phyloP scores from a whole-genome alignment of 2,888 invertebrate genomes.

The Scelioninae gen. 1 region DNA sequence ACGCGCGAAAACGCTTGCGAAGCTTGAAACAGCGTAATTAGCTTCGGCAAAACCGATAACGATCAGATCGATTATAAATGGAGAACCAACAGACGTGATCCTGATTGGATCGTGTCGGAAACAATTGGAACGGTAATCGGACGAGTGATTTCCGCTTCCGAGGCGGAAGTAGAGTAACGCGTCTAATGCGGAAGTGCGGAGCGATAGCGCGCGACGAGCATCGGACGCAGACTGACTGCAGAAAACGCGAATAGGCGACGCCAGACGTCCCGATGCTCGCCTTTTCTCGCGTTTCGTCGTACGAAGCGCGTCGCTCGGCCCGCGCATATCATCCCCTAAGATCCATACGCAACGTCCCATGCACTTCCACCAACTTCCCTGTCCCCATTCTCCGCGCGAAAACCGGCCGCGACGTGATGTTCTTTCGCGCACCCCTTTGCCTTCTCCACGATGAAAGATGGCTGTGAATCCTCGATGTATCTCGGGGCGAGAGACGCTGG shows the following conservation, averaged over 20 bases:
- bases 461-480: too few relatives aligned
- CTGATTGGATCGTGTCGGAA: background rate
- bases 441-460: slow-evolving; percentile 70
- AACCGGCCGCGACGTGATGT: slow-evolving; percentile 51
- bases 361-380: slow-evolving; percentile 19
- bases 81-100: background rate
- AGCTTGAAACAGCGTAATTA: background rate
- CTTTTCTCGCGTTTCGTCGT: slow-evolving; percentile 75
- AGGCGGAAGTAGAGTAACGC: slow-evolving; percentile 47
- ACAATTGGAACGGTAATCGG: background rate
- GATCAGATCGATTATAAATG: too few relatives aligned
- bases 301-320: slow-evolving; percentile 72
- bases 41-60: too few relatives aligned
- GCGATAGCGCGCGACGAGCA: slow-evolving; percentile 56
- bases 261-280: slow-evolving; percentile 70
- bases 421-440: slow-evolving; percentile 64
- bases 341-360: slow-evolving; percentile 67
- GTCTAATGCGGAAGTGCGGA: slow-evolving; percentile 39
- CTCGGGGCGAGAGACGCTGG: too few relatives aligned
- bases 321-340: slow-evolving; percentile 76
- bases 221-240: slow-evolving; percentile 70
- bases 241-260: slow-evolving; percentile 73
- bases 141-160: slow-evolving; percentile 55
- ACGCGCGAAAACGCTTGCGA: slow-evolving; percentile 6
- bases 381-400: slow-evolving; percentile 34